Conservation (phyloP, 1,140 invertebrate species). For the Tetranychus cinnabarinus region DNA sequence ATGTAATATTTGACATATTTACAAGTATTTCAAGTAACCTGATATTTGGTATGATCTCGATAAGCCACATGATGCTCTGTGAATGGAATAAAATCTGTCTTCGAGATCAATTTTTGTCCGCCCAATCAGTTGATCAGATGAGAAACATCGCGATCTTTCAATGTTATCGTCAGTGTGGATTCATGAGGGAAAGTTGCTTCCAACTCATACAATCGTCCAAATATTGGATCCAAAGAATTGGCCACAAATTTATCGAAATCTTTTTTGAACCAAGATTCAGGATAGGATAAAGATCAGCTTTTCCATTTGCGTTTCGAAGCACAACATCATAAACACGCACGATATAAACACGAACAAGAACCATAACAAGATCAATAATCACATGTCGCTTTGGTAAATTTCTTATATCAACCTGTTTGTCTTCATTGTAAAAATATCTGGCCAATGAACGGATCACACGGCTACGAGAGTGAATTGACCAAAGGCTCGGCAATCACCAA, state of each 20-base stretch:
- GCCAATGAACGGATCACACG: constrained; percentile 62
- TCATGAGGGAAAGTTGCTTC: constrained; percentile 75
- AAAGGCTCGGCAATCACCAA: constrained; percentile 67
- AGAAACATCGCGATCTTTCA: constrained; percentile 69
- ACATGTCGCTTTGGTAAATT: not conserved
- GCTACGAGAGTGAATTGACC: constrained; percentile 58
- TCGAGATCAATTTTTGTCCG: constrained; percentile 76
- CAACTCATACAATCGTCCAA: constrained; percentile 75
- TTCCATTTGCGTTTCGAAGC: constrained; percentile 70
- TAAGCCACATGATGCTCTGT: constrained; percentile 62
- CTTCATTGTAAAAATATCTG: constrained; percentile 18
- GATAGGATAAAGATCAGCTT: constrained; percentile 70
- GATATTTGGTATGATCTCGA: constrained; percentile 59
- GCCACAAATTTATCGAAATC: constrained; percentile 69
- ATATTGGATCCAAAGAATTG: constrained; percentile 69
- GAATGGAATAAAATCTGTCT: constrained; percentile 65
- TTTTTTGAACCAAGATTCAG: constrained; percentile 52
- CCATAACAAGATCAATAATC: constrained; percentile 45
- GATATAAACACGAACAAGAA: constrained; percentile 60
- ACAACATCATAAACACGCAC: constrained; percentile 50
- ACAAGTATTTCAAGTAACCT: constrained; percentile 22
- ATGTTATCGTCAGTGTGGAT: constrained; percentile 52
- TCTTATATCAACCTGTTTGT: not conserved
- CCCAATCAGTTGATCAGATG: constrained; percentile 66
- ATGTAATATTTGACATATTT: too few relatives aligned